phyloP scores from a whole-genome alignment of 2,888 invertebrate species.

The Gnatocerus cornutus region DNA sequence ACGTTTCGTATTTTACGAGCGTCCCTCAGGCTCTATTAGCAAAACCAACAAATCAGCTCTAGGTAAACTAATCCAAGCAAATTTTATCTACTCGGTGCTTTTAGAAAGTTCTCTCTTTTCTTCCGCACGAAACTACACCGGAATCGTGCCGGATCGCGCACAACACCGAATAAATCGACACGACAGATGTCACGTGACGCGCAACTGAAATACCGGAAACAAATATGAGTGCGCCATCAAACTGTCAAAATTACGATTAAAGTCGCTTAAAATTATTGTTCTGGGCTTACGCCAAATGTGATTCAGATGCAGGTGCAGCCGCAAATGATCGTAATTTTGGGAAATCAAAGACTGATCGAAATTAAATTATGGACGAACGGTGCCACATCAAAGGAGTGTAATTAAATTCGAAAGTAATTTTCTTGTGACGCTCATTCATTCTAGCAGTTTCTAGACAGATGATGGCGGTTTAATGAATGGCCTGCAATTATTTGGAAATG shows the following conservation, averaged over 20 bases:
- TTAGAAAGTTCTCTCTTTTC: neutral
- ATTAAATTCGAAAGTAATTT: slow-evolving; percentile 12
- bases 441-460: neutral
- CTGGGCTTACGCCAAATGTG: slow-evolving; percentile 18
- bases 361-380: slow-evolving; percentile 8
- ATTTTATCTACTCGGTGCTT: neutral
- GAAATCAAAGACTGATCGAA: slow-evolving; percentile 3
- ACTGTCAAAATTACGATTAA: slow-evolving; percentile 9
- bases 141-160: slow-evolving; percentile 4
- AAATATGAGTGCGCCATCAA: slow-evolving; percentile 4
- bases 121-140: slow-evolving; percentile 1
- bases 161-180: neutral
- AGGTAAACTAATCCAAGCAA: too few species aligned
- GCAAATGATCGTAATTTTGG: neutral
- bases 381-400: slow-evolving; percentile 1
- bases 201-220: neutral
- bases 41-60: neutral
- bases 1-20: neutral
- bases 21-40: neutral
- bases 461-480: too few species aligned
- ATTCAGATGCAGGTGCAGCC: slow-evolving; percentile 23
- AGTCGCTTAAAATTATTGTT: neutral
- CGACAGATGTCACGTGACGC: slow-evolving; percentile 1
- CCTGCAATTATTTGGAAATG: too few species aligned
- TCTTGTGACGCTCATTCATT: neutral